A percentile compares a stretch with the other conserved stretches of the same genome.
Evolutionary conservation across 2,888 invertebrate species (phyloP).

Genomic region (Scaptomyza caliginosa): DNA sequence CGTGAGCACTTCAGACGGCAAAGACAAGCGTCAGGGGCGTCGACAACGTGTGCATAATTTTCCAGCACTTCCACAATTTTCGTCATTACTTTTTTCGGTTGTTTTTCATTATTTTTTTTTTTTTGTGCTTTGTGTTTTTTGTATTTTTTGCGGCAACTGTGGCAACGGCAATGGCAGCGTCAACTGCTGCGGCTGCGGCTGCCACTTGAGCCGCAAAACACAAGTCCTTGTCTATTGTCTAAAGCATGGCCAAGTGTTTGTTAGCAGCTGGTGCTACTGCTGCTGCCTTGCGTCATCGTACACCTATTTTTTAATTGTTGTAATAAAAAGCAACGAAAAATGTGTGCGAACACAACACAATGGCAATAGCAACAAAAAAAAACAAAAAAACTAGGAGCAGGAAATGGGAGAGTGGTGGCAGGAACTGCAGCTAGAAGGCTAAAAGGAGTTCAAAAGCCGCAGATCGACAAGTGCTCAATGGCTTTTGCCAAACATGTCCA

Average conservation of each 20-base stretch:
- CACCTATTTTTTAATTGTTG: slow-evolving; percentile 79
- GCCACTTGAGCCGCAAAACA: slow-evolving; percentile 78
- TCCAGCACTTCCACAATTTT: slow-evolving; percentile 77
- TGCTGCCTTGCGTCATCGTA: slow-evolving; percentile 57
- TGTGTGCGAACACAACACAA: slow-evolving; percentile 17
- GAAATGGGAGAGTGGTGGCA: slow-evolving; percentile 17
- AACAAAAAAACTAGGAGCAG: too few relatives aligned
- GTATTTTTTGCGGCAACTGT: slow-evolving; percentile 41
- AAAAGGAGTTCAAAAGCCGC: slow-evolving; percentile 16
- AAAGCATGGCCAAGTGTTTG: slow-evolving; percentile 79
- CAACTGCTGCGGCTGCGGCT: slow-evolving; percentile 37
- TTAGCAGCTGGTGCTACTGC: slow-evolving; percentile 46
- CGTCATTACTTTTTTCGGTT: slow-evolving; percentile 68
- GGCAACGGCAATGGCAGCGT: slow-evolving; percentile 26
- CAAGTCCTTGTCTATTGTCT: slow-evolving; percentile 78
- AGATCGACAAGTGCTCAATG: slow-evolving; percentile 51
- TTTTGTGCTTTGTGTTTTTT: too few relatives aligned
- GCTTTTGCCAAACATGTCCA: slow-evolving; percentile 42
- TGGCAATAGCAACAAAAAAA: slow-evolving; percentile 10
- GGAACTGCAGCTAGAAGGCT: slow-evolving; percentile 30
- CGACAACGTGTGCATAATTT: slow-evolving; percentile 75
- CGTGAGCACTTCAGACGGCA: slow-evolving; percentile 62
- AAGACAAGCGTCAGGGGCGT: slow-evolving; percentile 44
- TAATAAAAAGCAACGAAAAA: slow-evolving; percentile 56
- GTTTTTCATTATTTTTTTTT: slow-evolving; percentile 40